Base-by-base conservation (phyloP, 1,140 invertebrate genomes). In the Antheraea pernyi region DNA sequence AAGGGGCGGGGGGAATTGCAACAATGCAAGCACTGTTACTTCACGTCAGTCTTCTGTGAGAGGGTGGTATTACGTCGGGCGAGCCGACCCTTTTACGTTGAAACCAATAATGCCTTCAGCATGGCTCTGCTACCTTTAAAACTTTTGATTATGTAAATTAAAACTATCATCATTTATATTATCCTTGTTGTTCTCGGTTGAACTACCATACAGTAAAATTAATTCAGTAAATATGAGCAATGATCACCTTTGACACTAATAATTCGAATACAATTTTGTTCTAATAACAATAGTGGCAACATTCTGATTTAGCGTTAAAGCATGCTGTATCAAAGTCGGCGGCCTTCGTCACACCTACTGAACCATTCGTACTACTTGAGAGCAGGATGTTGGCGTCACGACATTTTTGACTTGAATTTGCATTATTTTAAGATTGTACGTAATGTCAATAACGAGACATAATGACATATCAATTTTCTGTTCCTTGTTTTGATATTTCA, bases 291-390 rank as follows among this genome's bases (percentile, higher is more conserved):
- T 53, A 65, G 46, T 53, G 19, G 16, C 42, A 65, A 19, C 46
- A 53, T 53, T 53, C 46, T 48, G 39, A 53, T 53, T 53, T 65
- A 46, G 37, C 13, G n/a, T 53, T 46, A 10, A 65, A 53, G 58
- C 58, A 67, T 67, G 53, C 65, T 13, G 39, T 61, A 65, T 36
- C 53, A 53, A 7, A 67, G 53, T 67, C 13, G 84, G n/a, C 75
- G 86, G 73, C 88, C 88, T 90, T 89, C 84, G 82, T 73, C 82
- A 82, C 88, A 78, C 86, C 86, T 72, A 88, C 84, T 83, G 78
- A 80, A 76, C 81, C 80, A 85, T 80, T 77, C 78, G 77, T 76
- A 77, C 16, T n/a, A 39, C 7, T 72, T 62, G 46, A 86, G 46
- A 86, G 78, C 86, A 88, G 85, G 88, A 90, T 90, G 76, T 79